Base-by-base conservation (phyloP, 2,113 vertebrate species). In the Dissostichus mawsoni region DNA sequence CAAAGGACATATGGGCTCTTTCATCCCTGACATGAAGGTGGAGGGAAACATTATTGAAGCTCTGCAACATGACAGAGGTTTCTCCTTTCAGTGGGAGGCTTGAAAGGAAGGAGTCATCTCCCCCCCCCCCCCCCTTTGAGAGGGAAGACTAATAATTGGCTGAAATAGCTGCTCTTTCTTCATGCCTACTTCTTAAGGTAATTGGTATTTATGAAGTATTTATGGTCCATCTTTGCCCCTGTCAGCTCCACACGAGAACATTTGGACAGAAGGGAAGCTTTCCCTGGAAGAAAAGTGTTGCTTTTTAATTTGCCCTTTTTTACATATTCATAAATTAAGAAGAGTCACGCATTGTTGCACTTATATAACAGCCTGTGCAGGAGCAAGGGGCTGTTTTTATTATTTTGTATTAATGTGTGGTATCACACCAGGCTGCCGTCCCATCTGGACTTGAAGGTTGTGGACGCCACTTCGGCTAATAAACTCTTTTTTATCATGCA, bases 161-260 rank as follows among this genome's bases (percentile, higher is more conserved):
- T 76, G 86, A 89, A 90, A 88, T 84, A 17, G 88, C 73, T 77
- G 82, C 79, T 88, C 78, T 83, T 84, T 89, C 72, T 80, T 67
- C 66, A 3, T 33, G 63, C 62, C 73, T 74, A 45, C 85, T 85
- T 92, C 87, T 89, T 62, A 64, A 86, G 82, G 82, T 93, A 92
- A 93, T 93, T 92, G 88, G 87, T 90, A 76, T 91, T 90, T 90
- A 90, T 94, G 87, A 93, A 93, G 84, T 93, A 94, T 94, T 94
- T 93, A 92, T 93, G 88, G 83, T 74, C 74, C 78, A 80, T 86
- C 82, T 87, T 81, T 84, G 81, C 84, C 9, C 5, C 77, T 76
- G 78, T 90, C 85, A 87, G 90, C 79, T 72, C 50, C 69, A 66
- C 74, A 78, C 23, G 67, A 82, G 47, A 36, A 11, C 50, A 8